phyloP scores from a whole-genome alignment of 2,113 vertebrate species.

The Merops nubicus region DNA sequence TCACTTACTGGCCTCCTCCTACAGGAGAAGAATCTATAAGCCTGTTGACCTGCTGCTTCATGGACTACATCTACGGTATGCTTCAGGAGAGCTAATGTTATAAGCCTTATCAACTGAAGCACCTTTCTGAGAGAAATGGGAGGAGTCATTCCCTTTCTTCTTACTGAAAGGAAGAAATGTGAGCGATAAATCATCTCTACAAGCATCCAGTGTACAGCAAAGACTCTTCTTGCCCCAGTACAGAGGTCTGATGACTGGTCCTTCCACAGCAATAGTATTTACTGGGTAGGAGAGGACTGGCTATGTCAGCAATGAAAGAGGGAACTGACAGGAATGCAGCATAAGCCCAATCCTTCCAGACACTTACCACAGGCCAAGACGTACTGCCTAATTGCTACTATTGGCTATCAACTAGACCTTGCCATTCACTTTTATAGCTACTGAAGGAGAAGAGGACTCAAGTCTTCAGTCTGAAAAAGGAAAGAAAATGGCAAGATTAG shows the following conservation, averaged over 20 bases:
- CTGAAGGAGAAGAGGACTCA: background rate
- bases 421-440: background rate
- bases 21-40: background rate
- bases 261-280: background rate
- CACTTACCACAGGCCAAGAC: background rate
- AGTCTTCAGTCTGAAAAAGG: background rate
- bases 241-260: background rate
- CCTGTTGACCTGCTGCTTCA: background rate
- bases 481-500: background rate
- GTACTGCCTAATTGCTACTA: conserved; percentile 4
- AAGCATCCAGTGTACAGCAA: background rate
- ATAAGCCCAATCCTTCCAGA: conserved; percentile 26
- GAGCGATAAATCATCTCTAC: background rate
- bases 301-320: background rate
- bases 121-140: background rate
- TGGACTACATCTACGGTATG: background rate
- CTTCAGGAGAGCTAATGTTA: background rate
- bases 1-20: background rate
- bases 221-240: background rate
- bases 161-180: background rate
- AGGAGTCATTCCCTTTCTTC: background rate
- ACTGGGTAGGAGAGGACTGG: background rate
- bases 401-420: background rate
- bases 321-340: background rate
- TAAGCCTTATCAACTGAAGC: background rate